Base-by-base conservation (phyloP, 92 coral and sea anemone species). In the Epizoanthus stellaris region DNA sequence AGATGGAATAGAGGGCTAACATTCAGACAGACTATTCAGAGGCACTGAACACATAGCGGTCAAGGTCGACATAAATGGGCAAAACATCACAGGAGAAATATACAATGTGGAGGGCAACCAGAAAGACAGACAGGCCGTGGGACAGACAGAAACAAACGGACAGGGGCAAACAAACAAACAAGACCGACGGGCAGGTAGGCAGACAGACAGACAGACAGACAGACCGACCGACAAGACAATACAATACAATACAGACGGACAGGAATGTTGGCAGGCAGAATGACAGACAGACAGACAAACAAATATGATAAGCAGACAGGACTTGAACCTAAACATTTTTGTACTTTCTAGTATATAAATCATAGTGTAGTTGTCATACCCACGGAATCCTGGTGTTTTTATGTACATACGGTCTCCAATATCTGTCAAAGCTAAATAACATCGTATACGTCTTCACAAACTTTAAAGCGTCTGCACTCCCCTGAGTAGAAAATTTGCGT, bases 401-500 rank as follows among this genome's bases (percentile, higher is more conserved):
- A 5, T 3, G 11, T 67, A 67, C 40, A 49, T 73, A 75, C 0
- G 47, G 3, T 30, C 80, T 79, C 83, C 83, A 79, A 1, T 11
- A 1, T 25, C 6, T 79, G 19, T 20, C 21, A 10, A 4, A 1
- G 45, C 72, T 42, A 58, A 21, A 79, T 2, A 53, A 62, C 39
- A 43, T 40, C 61, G 57, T 42, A 42, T 79, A 79, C 3, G 72
- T 61, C 53, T 79, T 79, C 23, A 79, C 83, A 43, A 61, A 79
- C 38, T 20, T 43, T 5, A 42, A 52, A 9, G 60, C 6, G 72
- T 79, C 61, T 61, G 71, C 83, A 19, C 71, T 79, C 39, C 83
- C 83, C 34, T 79, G 83, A 43, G 83, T 79, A 40, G 19, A 70
- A 43, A 79, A 59, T 25, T 79, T 79, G 38, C 52, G 72, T n/a